Evolutionary conservation across 1,140 invertebrate species (phyloP).

Genomic region (Agrypnia vestita): DNA sequence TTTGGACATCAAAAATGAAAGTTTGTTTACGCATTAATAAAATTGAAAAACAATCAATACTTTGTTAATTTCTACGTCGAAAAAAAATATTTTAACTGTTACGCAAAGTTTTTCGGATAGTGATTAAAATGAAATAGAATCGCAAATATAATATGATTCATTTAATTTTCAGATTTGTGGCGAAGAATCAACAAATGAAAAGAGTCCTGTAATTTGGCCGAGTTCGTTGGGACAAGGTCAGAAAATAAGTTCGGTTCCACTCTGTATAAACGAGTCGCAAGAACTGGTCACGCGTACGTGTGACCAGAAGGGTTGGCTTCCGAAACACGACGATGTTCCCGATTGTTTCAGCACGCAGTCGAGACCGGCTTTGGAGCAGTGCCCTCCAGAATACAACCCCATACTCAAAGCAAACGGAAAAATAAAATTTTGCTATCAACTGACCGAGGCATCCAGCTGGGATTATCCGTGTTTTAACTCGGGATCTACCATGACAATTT

Average conservation of each 20-base stretch:
- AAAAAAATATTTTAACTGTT: too few species aligned
- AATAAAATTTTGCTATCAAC: conserved; percentile 55
- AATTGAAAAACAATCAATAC: too few species aligned
- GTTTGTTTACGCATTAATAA: too few species aligned
- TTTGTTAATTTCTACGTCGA: too few species aligned
- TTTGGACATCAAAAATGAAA: too few species aligned
- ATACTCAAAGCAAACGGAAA: conserved; percentile 33
- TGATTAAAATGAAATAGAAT: too few species aligned
- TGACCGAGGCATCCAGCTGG: conserved; percentile 53
- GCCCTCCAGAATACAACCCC: conserved; percentile 50
- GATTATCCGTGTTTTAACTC: conserved; percentile 61
- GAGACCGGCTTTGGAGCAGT: conserved; percentile 24
- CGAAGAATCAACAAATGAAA: conserved; percentile 55
- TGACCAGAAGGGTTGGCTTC: conserved; percentile 50
- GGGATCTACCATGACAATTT: conserved; percentile 61
- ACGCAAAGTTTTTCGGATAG: too few species aligned
- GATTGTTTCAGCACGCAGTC: conserved; percentile 49
- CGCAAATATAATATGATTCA: background rate
- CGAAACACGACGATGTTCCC: conserved; percentile 50
- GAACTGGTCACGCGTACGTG: conserved; percentile 55
- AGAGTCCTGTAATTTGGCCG: conserved; percentile 55
- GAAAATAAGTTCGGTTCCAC: conserved; percentile 49
- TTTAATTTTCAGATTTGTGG: conserved; percentile 50
- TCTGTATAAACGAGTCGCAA: conserved; percentile 53
- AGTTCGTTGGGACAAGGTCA: background rate